Percentiles rank a stretch among this genome's conserved stretches.
These are phyloP conservation scores for Bufotes viridis DNA, from an alignment of 2,797 vertebrate species.

Conservation along the genomic window DNA sequence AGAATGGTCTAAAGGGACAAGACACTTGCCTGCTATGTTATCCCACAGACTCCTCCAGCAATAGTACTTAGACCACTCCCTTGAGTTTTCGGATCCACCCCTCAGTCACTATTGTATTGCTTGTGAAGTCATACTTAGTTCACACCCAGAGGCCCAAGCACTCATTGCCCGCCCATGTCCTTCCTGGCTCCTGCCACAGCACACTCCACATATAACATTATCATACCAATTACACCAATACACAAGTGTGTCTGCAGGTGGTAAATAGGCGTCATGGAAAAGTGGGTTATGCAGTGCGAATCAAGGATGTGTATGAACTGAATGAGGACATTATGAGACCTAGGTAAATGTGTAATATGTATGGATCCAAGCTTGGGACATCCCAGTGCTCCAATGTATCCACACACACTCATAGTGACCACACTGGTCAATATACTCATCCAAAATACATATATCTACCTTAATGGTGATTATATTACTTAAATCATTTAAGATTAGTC, in stretches of 20 bases:
- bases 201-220: conserved; percentile 37
- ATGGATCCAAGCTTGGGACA: not conserved
- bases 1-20: not conserved
- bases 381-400: not conserved
- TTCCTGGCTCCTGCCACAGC: conserved; percentile 22
- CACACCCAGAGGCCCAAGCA: not conserved
- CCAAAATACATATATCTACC: not conserved
- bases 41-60: not conserved
- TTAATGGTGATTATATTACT: not conserved
- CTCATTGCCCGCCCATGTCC: not conserved
- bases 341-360: not conserved
- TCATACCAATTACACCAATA: conserved; percentile 17
- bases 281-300: conserved; percentile 1
- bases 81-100: not conserved
- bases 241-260: conserved; percentile 12
- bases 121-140: not conserved
- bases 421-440: too few relatives aligned
- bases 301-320: conserved; percentile 1
- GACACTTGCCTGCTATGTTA: not conserved
- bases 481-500: too few relatives aligned
- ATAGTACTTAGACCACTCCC: not conserved
- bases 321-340: not conserved
- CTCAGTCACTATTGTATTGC: not conserved
- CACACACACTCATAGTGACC: too few relatives aligned
- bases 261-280: conserved; percentile 3